These are phyloP conservation scores for Myioborus melanocephalus DNA, from an alignment of 2,797 vertebrate species.

Conservation along the genomic window DNA sequence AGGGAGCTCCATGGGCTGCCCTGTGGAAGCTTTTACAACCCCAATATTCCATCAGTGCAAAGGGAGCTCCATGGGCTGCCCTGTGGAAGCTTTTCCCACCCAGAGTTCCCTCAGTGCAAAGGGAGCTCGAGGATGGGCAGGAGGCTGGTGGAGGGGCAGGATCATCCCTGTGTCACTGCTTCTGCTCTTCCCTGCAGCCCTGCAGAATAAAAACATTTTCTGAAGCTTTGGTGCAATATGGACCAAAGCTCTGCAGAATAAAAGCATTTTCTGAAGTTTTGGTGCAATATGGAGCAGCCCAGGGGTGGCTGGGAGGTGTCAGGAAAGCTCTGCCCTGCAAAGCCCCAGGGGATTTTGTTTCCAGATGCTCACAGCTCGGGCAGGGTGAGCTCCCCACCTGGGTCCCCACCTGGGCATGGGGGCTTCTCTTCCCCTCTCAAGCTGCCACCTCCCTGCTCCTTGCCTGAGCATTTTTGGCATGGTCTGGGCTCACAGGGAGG, in stretches of 20 bases:
- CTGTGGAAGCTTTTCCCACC: no score
- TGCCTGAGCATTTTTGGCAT: background rate
- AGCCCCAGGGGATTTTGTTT: background rate
- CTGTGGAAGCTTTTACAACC: background rate
- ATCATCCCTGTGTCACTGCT: rapidly evolving
- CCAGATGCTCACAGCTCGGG: background rate
- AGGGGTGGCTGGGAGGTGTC: background rate
- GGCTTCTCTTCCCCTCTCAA: background rate
- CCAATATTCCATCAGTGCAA: background rate
- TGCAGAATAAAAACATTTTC: background rate
- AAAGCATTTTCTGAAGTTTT: background rate
- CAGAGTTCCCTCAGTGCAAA: no score
- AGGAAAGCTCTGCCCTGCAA: background rate
- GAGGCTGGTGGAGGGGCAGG: background rate
- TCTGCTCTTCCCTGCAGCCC: background rate
- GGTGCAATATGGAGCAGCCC: background rate
- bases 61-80: background rate
- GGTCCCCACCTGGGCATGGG: background rate
- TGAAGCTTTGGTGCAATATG: background rate
- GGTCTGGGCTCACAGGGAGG: background rate
- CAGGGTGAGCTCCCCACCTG: no score
- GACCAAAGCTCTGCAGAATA: background rate
- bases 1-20: background rate
- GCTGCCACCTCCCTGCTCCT: background rate
- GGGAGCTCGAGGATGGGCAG: rapidly evolving